Base-by-base conservation (phyloP, 2,113 vertebrate genomes). In the Lagopus leucura region DNA sequence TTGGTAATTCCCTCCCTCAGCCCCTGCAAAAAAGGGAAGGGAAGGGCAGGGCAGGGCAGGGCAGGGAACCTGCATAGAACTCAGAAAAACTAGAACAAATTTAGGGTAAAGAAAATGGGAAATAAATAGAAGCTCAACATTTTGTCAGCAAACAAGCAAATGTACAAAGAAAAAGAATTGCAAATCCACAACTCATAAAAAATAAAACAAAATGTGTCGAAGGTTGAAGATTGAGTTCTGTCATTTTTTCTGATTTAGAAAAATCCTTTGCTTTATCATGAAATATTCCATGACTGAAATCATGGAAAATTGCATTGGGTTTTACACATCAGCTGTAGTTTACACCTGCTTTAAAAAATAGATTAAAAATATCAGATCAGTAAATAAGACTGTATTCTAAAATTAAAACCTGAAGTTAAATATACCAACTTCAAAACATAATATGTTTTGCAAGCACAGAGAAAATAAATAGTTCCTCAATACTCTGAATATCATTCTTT, bases 201-300 rank as follows among this genome's bases (percentile, higher is more conserved):
- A 72, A 71, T 58, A 19, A 81, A 36, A 54, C 65, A 19, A 76
- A n/a, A 54, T 34, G 11, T 15, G 8, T 58, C 76, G 27, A 70
- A 38, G 38, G 38, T 38, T 38, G 38, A 69, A 75, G 11, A 57
- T 27, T 47, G 28, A 57, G 42, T 12, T 90, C 60, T 72, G 36
- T 24, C 6, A 9, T 40, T 88, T 94, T 50, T 86, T 74, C 61
- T 77, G 10, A 72, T 90, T 58, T 84, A 93, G 18, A 71, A 40
- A 10, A 91, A 76, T 64, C 89, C 57, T 78, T 91, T 78, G 45
- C 79, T 76, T 60, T 92, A 69, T 82, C 52, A 63, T 58, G 82
- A 94, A 89, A 82, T 34, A 79, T 71, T 94, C 47, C 55, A 60
- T 64, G 22, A 91, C n/a, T 40, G 55, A 72, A 83, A 82, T 40